Evolutionary conservation across 2,797 vertebrate genomes (phyloP).

Genomic region (Darevskia nairensis): DNA sequence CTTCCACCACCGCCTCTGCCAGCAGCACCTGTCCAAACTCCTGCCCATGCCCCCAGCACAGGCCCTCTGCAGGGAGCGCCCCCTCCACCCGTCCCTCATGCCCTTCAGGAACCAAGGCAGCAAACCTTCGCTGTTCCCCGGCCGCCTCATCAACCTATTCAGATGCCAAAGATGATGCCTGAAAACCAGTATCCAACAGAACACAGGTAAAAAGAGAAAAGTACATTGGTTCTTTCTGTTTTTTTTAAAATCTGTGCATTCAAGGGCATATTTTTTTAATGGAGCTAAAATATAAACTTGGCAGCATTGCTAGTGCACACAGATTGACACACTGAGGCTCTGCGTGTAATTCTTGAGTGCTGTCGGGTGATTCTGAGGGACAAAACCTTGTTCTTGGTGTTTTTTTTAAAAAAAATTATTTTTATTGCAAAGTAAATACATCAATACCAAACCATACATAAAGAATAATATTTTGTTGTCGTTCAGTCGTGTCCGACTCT

Average conservation of each 20-base stretch:
- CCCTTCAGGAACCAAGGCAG: conserved; percentile 78
- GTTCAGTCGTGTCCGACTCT: no score
- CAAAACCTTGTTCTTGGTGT: no score
- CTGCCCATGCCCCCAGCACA: conserved; percentile 56
- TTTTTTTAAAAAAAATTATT: no score
- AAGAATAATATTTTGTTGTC: no score
- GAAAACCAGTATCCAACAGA: conserved; percentile 87
- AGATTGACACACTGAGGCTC: background rate
- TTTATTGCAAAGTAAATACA: no score
- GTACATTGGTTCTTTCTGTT: background rate
- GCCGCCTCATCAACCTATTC: conserved; percentile 83
- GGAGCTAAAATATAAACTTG: background rate
- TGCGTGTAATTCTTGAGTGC: background rate
- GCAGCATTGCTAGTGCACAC: background rate
- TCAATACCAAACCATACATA: no score
- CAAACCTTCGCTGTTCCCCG: conserved; percentile 88
- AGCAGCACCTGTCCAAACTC: conserved; percentile 60
- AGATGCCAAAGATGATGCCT: conserved; percentile 85
- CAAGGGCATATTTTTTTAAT: no score
- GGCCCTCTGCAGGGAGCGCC: conserved; percentile 59
- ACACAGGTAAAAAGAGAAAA: conserved; percentile 84
- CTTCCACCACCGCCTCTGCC: conserved; percentile 67
- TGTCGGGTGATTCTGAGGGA: background rate
- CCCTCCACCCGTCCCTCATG: conserved; percentile 47
- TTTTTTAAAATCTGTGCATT: background rate